Evolutionary conservation across 2,113 vertebrate species (phyloP), one percentile per base, ranked within the genome.

Genomic region (Erythrocebus patas): DNA sequence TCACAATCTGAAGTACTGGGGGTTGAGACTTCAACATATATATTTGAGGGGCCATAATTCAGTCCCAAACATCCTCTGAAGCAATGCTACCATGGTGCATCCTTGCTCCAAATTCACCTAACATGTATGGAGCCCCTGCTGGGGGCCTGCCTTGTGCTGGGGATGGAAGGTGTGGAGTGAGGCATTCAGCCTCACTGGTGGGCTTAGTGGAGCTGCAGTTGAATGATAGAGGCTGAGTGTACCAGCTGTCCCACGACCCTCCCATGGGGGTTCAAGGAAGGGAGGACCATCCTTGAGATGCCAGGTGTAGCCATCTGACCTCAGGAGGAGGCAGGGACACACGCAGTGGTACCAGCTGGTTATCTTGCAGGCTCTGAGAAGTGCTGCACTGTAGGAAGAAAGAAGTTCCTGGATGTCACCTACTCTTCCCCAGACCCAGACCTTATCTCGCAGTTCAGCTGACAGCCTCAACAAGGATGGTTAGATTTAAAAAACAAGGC

Each of bases 121-220:
- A 5, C 0, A 0, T 2, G 2, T 12, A 25, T n/a, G 40, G 5
- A 38, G 35, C 7, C 14, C 3, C 48, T 25, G 3, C 13, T 18
- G 17, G 6, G 22, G 0, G 7, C 25, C 25, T 40, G 7, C 16
- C 16, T 66, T 12, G 6, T 3, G 16, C 14, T 18, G 16, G 25
- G 1, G 27, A 1, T 55, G 10, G 3, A 72, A 7, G 18, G 20
- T 5, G 0, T 9, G 40, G 20, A 2, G 3, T 2, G 11, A 68
- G 59, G 57, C 35, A 2, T 16, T 18, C n/a, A 6, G 25, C 40
- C 43, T 68, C 16, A 20, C 1, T 32, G 35, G 17, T 3, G 4
- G 55, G 4, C 17, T 14, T 12, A 16, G n/a, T 23, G 61, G 61
- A 64, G 61, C 27, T 6, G 27, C 61, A 14, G 61, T n/a, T n/a